Base-by-base conservation (phyloP, 2,113 vertebrate species). In the Prunella himalayana region DNA sequence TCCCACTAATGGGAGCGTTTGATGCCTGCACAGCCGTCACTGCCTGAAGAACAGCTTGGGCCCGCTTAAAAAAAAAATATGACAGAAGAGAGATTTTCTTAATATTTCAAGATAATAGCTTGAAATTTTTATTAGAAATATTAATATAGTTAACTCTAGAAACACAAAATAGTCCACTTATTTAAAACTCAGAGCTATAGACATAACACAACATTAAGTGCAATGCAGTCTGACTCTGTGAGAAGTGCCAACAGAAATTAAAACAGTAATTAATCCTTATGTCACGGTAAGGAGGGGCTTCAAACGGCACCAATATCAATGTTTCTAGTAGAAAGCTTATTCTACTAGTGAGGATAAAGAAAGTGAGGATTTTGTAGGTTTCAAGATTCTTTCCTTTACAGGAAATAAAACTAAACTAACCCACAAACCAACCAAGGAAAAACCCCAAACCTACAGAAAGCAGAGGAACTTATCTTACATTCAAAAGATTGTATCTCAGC, bases 21-120 rank as follows among this genome's bases (percentile, higher is more conserved):
- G 99, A 99, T 87, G 98, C 98, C 96, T 99, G 99, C 80, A 99
- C 98, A 31, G 98, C 98, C 1, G 99, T 99, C 94, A 99, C 98
- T 21, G 99, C 98, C 96, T 99, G 98, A 86, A 99, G 98, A 90
- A 99, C 98, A 13, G 99, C 99, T 95, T 99, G 99, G 73, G 99
- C 98, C 73, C 99, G 98, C 99, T 99, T 72, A 2, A 89, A 93
- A 93, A n/a, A 61, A 79, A 15, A 56, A 6, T 3, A 35, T 4
- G 37, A 44, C 18, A 49, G 9, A 82, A 83, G 18, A 85, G 4
- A 75, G 5, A 24, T 20, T 44, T 70, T 44, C 57, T 79, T 50
- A 83, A 12, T 69, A 59, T 66, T 92, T 91, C 61, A 81, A 60
- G 27, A 61, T 8, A 24, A 65, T 8, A 64, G 21, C 33, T 76